phyloP scores from a whole-genome alignment of 1,140 invertebrate genomes.

The Cydia strobilella region DNA sequence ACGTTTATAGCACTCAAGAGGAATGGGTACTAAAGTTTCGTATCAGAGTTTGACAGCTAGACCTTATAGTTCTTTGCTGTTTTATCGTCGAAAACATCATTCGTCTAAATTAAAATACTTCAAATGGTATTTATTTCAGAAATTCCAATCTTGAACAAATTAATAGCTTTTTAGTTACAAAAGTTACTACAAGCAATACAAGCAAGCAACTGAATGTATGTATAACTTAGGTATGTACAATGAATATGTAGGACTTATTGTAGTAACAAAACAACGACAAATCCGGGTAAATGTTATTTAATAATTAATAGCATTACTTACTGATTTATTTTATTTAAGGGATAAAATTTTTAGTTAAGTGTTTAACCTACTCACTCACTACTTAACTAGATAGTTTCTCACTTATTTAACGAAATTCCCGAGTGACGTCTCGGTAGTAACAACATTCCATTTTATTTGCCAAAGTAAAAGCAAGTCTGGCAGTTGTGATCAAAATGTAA shows the following conservation, averaged over 20 bases:
- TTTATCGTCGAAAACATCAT: slow-evolving; percentile 12
- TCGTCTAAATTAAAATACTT: slow-evolving; percentile 17
- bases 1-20: slow-evolving; percentile 11
- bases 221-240: too few relatives aligned
- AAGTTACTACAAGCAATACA: too few relatives aligned
- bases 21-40: slow-evolving; percentile 19
- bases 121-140: neutral
- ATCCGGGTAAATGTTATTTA: too few relatives aligned
- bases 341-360: neutral
- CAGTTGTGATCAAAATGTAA: slow-evolving; percentile 42
- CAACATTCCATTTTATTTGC: slow-evolving; percentile 34
- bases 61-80: slow-evolving; percentile 24
- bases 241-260: too few relatives aligned
- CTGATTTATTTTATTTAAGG: too few relatives aligned
- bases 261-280: too few relatives aligned
- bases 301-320: too few relatives aligned
- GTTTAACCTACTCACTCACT: neutral
- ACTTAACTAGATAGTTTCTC: neutral
- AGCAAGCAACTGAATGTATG: too few relatives aligned
- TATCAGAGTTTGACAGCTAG: slow-evolving; percentile 18
- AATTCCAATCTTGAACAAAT: neutral
- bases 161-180: neutral
- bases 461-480: slow-evolving; percentile 32
- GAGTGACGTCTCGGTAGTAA: slow-evolving; percentile 5
- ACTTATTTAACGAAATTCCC: neutral